Evolutionary conservation across 2,888 invertebrate genomes (phyloP).

Genomic region (Ophion obscuratus): DNA sequence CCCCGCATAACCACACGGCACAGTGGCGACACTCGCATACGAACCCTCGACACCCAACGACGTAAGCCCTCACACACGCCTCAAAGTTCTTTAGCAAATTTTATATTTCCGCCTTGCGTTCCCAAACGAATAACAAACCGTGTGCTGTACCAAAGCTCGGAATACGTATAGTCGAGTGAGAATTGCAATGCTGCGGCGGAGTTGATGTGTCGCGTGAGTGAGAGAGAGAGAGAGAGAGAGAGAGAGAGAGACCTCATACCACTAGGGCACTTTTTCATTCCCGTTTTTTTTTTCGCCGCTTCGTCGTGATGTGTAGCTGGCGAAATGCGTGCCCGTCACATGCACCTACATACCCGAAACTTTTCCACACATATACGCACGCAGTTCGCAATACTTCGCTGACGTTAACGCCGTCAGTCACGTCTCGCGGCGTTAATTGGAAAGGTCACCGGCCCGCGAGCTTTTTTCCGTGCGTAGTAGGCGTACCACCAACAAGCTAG

Average conservation of each 20-base stretch:
- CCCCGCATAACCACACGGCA: neutral
- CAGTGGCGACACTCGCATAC: neutral
- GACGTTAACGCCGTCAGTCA: conserved; percentile 50
- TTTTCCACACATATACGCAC: conserved; percentile 22
- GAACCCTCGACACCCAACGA: neutral
- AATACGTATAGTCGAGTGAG: conserved; percentile 5
- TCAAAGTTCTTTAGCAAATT: conserved; percentile 53
- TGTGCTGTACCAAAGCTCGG: conserved; percentile 1
- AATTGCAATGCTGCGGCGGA: conserved; percentile 17
- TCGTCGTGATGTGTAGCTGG: conserved; percentile 32
- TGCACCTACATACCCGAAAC: neutral
- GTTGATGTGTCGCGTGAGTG: conserved; percentile 6
- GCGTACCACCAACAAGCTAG: conserved; percentile 41
- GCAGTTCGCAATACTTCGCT: conserved; percentile 35
- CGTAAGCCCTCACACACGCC: conserved; percentile 13
- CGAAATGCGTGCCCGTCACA: conserved; percentile 31
- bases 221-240: conserved; percentile 7
- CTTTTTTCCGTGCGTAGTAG: conserved; percentile 49
- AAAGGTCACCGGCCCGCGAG: conserved; percentile 66
- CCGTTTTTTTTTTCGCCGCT: conserved; percentile 28
- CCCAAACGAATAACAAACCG: conserved; percentile 46
- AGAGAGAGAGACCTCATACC: conserved; percentile 27
- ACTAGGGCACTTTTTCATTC: conserved; percentile 27
- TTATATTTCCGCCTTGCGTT: conserved; percentile 54
- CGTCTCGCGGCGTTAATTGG: conserved; percentile 66